Evolutionary conservation across 2,888 invertebrate genomes (phyloP).

Genomic region (Andrena chrysosceles): DNA sequence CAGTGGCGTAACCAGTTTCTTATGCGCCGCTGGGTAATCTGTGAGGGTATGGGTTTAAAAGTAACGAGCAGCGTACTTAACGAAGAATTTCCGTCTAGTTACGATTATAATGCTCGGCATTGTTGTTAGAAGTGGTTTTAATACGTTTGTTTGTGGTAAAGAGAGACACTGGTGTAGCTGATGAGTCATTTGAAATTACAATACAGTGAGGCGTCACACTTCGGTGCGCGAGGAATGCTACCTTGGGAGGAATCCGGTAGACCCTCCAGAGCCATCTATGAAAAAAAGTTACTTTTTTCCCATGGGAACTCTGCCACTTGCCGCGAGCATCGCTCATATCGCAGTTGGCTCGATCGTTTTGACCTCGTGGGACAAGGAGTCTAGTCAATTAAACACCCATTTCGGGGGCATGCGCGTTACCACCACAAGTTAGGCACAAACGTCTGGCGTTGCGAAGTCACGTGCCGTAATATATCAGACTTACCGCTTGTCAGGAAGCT

Average conservation of each 20-base stretch:
- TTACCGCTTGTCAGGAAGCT: slow-evolving; percentile 8
- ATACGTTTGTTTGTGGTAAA: not conserved
- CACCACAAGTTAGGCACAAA: not conserved
- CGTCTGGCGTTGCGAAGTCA: not conserved
- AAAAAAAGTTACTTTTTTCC: slow-evolving; percentile 17
- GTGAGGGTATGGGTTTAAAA: too few relatives aligned
- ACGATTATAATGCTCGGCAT: too few relatives aligned
- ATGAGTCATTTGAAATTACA: slow-evolving; percentile 35
- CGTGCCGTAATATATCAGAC: slow-evolving; percentile 10
- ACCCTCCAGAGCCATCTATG: not conserved
- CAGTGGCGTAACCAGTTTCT: too few relatives aligned
- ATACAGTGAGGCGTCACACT: slow-evolving; percentile 20
- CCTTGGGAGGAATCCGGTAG: not conserved
- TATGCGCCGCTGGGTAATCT: too few relatives aligned
- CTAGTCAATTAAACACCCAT: slow-evolving; percentile 36
- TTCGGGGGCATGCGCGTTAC: not conserved
- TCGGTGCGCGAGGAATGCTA: slow-evolving; percentile 33
- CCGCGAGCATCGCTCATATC: not conserved
- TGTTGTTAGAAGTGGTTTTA: too few relatives aligned
- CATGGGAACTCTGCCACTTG: slow-evolving; percentile 27
- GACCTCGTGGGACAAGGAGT: slow-evolving; percentile 28
- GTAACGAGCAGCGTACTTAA: too few relatives aligned
- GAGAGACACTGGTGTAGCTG: not conserved
- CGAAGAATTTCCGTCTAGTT: too few relatives aligned
- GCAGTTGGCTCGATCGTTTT: not conserved